Base-by-base conservation (phyloP, 23 tunicate species). In the Styela plicata region DNA sequence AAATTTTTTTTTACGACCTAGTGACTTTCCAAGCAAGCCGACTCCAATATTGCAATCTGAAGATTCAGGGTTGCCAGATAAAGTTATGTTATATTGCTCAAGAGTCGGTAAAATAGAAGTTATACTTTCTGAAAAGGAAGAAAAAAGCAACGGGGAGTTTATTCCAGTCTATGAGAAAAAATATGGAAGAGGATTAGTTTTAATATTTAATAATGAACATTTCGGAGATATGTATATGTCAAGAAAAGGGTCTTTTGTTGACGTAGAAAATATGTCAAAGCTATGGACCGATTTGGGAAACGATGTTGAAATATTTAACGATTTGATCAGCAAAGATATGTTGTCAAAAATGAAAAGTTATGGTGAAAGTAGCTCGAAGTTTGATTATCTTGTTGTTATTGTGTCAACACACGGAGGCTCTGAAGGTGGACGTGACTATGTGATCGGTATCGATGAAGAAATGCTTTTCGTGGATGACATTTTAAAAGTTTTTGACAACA, bases 211-310 rank as follows among this genome's bases (percentile, higher is more conserved):
- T 34, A 71, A 71, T 32, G 23, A 33, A 71, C 13, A 28, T 36
- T 28, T 28, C 17, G 16, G 18, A 3, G 24, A 5, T 2, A 71
- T 16, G 3, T 32, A 28, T 32, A 30, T 7, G 5, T 34, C 36
- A 3, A 33, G 77, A 33, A 31, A 30, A 17, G 77, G 34, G 13
- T 26, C 77, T 3, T 3, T 3, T 2, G 35, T 71, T 71, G 77
- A 71, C 37, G 77, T 71, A 3, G 77, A 31, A 71, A 71, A 71
- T 36, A 71, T 71, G 77, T 13, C 3, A 32, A 27, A 29, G 26
- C 37, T 71, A 3, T 71, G 77, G 77, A 27, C 26, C 3, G 77
- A 71, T 33, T 36, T 71, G 2, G 77, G 77, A 27, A 28, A 34
- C 37, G 24, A 71, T 2, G 77, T 71, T 27, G 17, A 34, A 21